These are phyloP conservation scores for Pseudotriccus pelzelni DNA, from an alignment of 2,797 vertebrate genomes.

Conservation along the genomic window DNA sequence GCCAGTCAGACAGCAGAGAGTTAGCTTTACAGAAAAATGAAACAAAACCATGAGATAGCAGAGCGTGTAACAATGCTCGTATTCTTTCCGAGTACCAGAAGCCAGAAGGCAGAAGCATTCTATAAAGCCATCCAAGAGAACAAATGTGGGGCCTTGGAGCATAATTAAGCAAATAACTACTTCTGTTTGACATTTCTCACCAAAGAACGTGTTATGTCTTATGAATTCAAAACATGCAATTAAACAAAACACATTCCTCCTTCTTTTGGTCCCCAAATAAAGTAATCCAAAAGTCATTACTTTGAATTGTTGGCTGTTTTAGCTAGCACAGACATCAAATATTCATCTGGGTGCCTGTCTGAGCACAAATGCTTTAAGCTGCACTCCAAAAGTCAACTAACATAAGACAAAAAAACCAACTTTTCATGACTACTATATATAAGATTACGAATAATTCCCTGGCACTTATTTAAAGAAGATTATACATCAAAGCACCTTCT, in stretches of 20 bases:
- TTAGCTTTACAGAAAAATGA: background rate
- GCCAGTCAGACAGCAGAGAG: background rate
- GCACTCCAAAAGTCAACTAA: background rate
- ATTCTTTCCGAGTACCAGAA: background rate
- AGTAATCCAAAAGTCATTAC: background rate
- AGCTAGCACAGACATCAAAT: background rate
- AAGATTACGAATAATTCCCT: background rate
- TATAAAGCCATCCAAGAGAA: background rate
- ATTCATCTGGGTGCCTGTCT: background rate
- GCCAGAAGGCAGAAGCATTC: background rate
- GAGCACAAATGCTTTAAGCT: background rate
- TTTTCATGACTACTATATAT: background rate
- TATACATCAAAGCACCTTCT: background rate
- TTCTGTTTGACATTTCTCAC: conserved; percentile 17
- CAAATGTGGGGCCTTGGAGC: background rate
- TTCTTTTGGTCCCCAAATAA: background rate
- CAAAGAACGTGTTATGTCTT: background rate
- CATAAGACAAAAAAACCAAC: background rate
- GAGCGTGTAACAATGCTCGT: background rate
- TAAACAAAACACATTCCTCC: background rate
- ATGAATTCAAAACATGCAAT: conserved; percentile 20
- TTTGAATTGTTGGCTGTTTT: background rate
- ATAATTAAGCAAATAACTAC: conserved; percentile 18
- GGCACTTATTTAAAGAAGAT: background rate
- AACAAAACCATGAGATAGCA: background rate